Evolutionary conservation across 1,140 invertebrate genomes (phyloP).

Genomic region (Bicyclus anynana): DNA sequence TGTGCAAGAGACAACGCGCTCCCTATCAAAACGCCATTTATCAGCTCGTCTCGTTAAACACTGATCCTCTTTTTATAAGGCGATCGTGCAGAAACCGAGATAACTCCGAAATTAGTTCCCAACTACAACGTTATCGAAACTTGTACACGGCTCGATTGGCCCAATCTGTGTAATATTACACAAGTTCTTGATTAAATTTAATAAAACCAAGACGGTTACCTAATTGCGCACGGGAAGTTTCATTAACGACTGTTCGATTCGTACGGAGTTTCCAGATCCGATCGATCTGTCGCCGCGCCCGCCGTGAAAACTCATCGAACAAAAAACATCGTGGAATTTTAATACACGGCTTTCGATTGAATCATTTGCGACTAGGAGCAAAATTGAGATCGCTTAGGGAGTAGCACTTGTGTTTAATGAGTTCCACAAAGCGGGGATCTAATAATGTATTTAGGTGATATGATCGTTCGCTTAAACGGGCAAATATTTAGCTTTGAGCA

Average conservation of each 20-base stretch:
- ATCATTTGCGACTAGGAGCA: slow-evolving; percentile 47
- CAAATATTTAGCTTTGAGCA: background rate
- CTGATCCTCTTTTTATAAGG: slow-evolving; percentile 62
- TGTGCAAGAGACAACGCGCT: slow-evolving; percentile 10
- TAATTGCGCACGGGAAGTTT: slow-evolving; percentile 71
- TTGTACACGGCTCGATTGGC: slow-evolving; percentile 71
- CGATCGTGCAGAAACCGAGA: slow-evolving; percentile 49
- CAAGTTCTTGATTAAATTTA: slow-evolving; percentile 78
- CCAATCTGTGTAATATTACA: slow-evolving; percentile 76
- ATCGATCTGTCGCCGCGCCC: slow-evolving; percentile 31
- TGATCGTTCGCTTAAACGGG: background rate
- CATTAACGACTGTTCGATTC: slow-evolving; percentile 74
- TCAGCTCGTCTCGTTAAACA: slow-evolving; percentile 42
- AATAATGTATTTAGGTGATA: slow-evolving; percentile 1
- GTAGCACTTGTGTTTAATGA: slow-evolving; percentile 49
- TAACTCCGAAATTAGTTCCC: slow-evolving; percentile 70
- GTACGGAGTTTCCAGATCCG: slow-evolving; percentile 45
- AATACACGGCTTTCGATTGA: slow-evolving; percentile 51
- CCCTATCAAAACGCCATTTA: slow-evolving; percentile 24
- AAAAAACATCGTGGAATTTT: slow-evolving; percentile 58
- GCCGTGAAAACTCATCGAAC: slow-evolving; percentile 39
- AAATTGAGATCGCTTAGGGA: slow-evolving; percentile 34
- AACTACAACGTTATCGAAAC: slow-evolving; percentile 73
- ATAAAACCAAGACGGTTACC: slow-evolving; percentile 74
- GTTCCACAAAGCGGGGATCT: slow-evolving; percentile 42